Conservation (phyloP, 2,888 invertebrate species). For the Cephalotes varians region DNA sequence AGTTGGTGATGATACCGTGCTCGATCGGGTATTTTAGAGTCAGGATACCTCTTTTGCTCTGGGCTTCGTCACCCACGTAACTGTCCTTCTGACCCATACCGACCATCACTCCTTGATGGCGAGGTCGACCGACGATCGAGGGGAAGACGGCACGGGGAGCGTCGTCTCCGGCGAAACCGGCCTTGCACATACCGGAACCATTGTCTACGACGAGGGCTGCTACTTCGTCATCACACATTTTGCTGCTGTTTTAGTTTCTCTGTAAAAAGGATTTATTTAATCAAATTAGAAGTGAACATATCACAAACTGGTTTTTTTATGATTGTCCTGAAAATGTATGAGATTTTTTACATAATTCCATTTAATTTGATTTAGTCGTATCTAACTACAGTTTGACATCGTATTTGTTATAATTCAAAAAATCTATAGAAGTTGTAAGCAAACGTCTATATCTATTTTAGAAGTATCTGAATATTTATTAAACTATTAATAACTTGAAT, state of each 20-base stretch:
- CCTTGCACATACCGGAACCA: slow-evolving; percentile 97
- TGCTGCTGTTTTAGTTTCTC: slow-evolving; percentile 87
- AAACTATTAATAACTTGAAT: no score
- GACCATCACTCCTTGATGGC: slow-evolving; percentile 90
- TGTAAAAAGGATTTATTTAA: slow-evolving; percentile 68
- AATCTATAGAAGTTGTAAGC: background rate
- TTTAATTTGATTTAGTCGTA: background rate
- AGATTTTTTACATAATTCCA: background rate
- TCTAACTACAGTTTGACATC: slow-evolving; percentile 1
- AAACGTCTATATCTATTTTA: background rate
- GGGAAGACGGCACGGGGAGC: slow-evolving; percentile 96
- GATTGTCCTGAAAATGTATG: background rate
- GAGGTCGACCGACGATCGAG: slow-evolving; percentile 95
- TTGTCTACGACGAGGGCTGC: slow-evolving; percentile 96
- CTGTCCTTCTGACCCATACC: slow-evolving; percentile 92
- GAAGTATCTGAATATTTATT: background rate
- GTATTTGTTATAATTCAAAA: background rate
- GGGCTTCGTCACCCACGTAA: slow-evolving; percentile 95
- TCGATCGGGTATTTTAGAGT: slow-evolving; percentile 97
- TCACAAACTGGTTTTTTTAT: background rate
- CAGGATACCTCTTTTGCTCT: slow-evolving; percentile 94
- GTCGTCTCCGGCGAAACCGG: slow-evolving; percentile 96
- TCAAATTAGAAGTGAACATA: background rate
- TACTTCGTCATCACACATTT: slow-evolving; percentile 98
- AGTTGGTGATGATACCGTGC: slow-evolving; percentile 98